Percentiles rank a stretch among this genome's conserved stretches.
These are phyloP conservation scores for Psephotus haematonotus DNA, from an alignment of 2,113 vertebrate genomes.

Conservation along the genomic window DNA sequence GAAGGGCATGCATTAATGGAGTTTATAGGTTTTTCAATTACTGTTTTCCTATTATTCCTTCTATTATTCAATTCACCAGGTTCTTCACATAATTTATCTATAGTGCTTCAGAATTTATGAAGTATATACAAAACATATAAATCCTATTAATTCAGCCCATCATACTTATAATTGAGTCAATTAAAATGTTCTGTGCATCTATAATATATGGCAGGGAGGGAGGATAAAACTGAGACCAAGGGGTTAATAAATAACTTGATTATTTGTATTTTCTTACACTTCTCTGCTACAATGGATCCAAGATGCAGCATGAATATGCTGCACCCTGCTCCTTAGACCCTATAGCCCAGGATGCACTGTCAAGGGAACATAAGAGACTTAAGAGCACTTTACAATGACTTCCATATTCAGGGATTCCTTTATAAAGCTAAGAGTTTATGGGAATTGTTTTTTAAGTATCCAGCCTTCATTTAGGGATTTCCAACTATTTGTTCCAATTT, in stretches of 20 bases:
- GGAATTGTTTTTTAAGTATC: not conserved
- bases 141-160: slow-evolving; percentile 69
- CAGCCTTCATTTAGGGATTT: not conserved
- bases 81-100: slow-evolving; percentile 62
- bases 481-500: not conserved
- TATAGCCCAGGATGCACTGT: not conserved
- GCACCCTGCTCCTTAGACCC: not conserved
- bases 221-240: slow-evolving; percentile 44
- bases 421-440: not conserved
- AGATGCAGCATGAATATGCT: not conserved
- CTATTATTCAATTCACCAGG: slow-evolving; percentile 65
- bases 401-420: not conserved
- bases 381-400: not conserved
- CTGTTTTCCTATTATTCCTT: slow-evolving; percentile 72
- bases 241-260: slow-evolving; percentile 65
- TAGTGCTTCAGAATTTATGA: slow-evolving; percentile 68
- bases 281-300: slow-evolving; percentile 6
- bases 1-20: slow-evolving; percentile 56
- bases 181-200: slow-evolving; percentile 54
- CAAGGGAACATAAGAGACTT: not conserved
- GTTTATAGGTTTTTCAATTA: slow-evolving; percentile 73
- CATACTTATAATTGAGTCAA: slow-evolving; percentile 66
- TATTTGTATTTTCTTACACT: slow-evolving; percentile 64
- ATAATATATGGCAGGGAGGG: slow-evolving; percentile 42
- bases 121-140: slow-evolving; percentile 65